Percentiles rank a stretch among this genome's conserved stretches.
Evolutionary conservation across 2,113 vertebrate species (phyloP).

Genomic region (Pedionomus torquatus): DNA sequence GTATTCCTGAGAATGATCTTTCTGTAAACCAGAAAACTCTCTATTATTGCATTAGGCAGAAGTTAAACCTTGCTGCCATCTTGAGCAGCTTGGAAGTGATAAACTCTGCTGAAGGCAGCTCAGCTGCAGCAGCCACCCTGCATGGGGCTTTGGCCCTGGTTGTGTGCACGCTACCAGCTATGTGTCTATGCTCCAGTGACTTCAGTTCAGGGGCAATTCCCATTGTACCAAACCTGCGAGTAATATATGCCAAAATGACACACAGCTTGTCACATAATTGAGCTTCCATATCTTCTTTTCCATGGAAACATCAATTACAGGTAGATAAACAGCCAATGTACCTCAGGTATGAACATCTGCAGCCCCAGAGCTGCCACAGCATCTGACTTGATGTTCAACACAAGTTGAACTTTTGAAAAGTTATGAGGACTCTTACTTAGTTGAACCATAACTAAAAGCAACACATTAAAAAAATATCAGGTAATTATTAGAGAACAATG

Average conservation of each 20-base stretch:
- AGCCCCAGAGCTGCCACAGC: not conserved
- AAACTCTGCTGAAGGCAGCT: not conserved
- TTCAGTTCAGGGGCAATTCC: not conserved
- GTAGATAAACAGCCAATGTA: not conserved
- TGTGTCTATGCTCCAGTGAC: not conserved
- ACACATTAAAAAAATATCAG: not conserved
- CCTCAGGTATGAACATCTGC: not conserved
- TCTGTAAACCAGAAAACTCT: not conserved
- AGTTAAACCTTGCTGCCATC: not conserved
- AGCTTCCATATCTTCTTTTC: not conserved
- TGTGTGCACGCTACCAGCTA: accelerated
- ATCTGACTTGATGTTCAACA: no score
- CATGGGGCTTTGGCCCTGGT: not conserved
- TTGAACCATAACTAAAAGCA: not conserved
- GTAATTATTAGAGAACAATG: conserved; percentile 51
- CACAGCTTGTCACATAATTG: not conserved
- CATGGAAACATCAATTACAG: not conserved
- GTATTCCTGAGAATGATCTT: not conserved
- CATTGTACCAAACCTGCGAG: not conserved
- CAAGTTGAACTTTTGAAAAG: not conserved
- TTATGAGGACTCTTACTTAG: not conserved
- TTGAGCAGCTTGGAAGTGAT: not conserved
- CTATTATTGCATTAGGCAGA: not conserved
- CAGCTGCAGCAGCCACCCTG: not conserved
- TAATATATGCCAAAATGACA: not conserved